These are phyloP conservation scores for Pachyuromys duprasi DNA, from an alignment of 2,797 vertebrate genomes.

Conservation along the genomic window DNA sequence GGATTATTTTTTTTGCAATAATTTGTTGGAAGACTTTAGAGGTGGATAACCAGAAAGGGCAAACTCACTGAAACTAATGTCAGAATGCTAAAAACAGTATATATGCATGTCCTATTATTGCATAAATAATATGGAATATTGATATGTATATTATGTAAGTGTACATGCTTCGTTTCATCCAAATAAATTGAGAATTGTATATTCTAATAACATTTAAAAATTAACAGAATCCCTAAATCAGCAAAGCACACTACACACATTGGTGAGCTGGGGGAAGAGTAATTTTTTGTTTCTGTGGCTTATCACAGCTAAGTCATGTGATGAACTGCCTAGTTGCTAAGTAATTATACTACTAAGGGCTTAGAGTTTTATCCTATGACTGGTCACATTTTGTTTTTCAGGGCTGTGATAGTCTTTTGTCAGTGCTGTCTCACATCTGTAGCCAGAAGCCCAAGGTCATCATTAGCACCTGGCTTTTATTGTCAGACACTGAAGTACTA, in stretches of 20 bases:
- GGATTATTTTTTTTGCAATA: not conserved
- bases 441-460: conserved; percentile 78
- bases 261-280: conserved; percentile 5
- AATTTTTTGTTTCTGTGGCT: conserved; percentile 57
- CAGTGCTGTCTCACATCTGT: conserved; percentile 67
- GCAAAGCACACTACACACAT: not conserved
- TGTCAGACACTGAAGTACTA: conserved; percentile 79
- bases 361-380: conserved; percentile 76
- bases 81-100: not conserved
- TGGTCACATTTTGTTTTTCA: conserved; percentile 75
- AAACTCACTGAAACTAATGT: not conserved
- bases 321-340: not conserved
- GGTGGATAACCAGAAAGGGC: not conserved
- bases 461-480: conserved; percentile 78
- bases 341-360: conserved; percentile 77
- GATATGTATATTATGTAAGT: not conserved
- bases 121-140: not conserved
- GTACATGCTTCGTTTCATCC: not conserved
- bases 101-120: not conserved
- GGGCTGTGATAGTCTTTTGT: conserved; percentile 71
- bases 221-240: conserved; percentile 14
- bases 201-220: conserved; percentile 26
- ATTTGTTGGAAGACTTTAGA: conserved; percentile 31
- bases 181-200: not conserved
- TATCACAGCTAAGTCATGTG: conserved; percentile 57